phyloP scores from a whole-genome alignment of 2,113 vertebrate genomes.

The Perca fluviatilis region DNA sequence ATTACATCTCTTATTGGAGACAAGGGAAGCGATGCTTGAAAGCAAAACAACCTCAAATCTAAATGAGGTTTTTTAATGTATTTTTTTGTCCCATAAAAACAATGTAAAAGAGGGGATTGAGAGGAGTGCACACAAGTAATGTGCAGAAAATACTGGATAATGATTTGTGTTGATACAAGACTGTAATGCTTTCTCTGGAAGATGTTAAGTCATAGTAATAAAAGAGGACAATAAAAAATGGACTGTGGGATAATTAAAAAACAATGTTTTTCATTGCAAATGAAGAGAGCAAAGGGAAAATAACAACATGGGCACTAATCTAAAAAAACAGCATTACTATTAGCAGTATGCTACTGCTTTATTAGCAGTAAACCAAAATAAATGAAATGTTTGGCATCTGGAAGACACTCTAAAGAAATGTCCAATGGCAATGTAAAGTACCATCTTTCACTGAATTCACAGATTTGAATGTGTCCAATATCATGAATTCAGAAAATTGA shows the following conservation, averaged over 20 bases:
- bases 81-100: slow-evolving; percentile 8
- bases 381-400: background rate
- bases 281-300: background rate
- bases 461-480: background rate
- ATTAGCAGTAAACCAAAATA: background rate
- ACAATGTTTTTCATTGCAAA: slow-evolving; percentile 20
- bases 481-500: background rate
- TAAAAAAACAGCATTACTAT: background rate
- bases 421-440: background rate
- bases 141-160: slow-evolving; percentile 18
- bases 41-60: slow-evolving; percentile 35
- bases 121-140: slow-evolving; percentile 6
- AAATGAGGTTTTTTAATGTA: slow-evolving; percentile 15
- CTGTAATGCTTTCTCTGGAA: slow-evolving; percentile 20
- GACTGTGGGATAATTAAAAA: slow-evolving; percentile 7
- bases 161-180: slow-evolving; percentile 14
- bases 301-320: background rate
- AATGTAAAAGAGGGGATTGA: slow-evolving; percentile 14
- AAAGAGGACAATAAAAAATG: background rate
- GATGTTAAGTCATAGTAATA: slow-evolving; percentile 12
- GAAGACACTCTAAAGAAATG: background rate
- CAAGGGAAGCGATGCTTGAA: slow-evolving; percentile 7
- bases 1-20: slow-evolving; percentile 3
- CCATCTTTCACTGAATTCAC: background rate
- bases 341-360: background rate